Base-by-base conservation (phyloP, 2,888 invertebrate genomes). In the Thecocarcelia acutangulata region DNA sequence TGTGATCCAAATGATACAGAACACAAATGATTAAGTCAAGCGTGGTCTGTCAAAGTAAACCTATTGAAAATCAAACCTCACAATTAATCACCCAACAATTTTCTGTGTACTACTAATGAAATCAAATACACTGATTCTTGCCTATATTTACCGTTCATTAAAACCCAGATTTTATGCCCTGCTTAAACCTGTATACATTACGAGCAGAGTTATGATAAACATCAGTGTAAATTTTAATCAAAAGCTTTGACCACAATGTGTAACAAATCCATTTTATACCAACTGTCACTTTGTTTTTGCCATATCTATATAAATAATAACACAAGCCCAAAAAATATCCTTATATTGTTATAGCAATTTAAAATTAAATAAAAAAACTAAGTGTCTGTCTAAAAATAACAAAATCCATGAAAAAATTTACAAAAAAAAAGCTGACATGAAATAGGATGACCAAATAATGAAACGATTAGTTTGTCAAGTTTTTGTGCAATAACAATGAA, bases 401-500 rank as follows among this genome's bases (percentile, higher is more conserved):
- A 48, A 56, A 58, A 13, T 2, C 17, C 3, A 17, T 1, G 42
- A 19, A 33, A 13, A 33, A 69, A n/a, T 24, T 11, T 28, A 24
- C 6, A 40, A 52, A 5, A 44, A 46, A 44, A 42, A 59, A 37
- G 21, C 17, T 15, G 46, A 46, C 21, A 24, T 76, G 19, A 69
- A 69, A 52, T 28, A 21, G 37, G 12, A 69, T 76, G 61, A 59
- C 52, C 12, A 54, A 46, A 63, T 42, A 59, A 50, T n/a, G 42
- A 24, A 21, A 8, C 2, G 24, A 11, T 37, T 28, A 44, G 4
- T 17, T 11, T 63, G 56, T 61, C 19, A 54, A 33, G 72, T 63
- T 73, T 59, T 54, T 61, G 21, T 68, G 59, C 58, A 48, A 17
- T 21, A 50, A 44, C 17, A 37, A 50, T 72, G 72, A 84, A 85